Conservation (phyloP, 2,888 invertebrate genomes). For the Bombylius discolor region DNA sequence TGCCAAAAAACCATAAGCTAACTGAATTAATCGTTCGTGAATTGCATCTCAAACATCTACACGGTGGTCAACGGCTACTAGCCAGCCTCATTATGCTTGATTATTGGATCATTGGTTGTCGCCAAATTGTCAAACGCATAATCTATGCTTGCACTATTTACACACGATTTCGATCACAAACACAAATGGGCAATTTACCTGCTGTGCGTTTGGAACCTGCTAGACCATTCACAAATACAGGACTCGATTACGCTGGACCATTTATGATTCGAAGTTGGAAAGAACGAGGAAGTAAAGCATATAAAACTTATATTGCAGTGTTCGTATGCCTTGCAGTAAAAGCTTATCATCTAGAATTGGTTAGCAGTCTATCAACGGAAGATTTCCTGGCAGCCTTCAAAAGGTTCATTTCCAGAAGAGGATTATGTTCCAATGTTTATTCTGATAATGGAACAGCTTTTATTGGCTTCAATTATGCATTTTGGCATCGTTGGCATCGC, state of each 20-base stretch:
- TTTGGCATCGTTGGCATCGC: no score
- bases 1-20: neutral
- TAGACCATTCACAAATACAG: conserved; percentile 14
- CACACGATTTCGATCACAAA: no score
- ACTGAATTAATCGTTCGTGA: neutral
- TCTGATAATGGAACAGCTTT: conserved; percentile 1
- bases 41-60: neutral
- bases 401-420: conserved; percentile 8
- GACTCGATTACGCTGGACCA: no score
- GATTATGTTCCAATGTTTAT: neutral
- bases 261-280: no score
- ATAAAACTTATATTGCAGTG: no score
- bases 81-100: neutral
- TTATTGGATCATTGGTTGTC: conserved; percentile 5
- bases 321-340: no score
- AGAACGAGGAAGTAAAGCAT: no score
- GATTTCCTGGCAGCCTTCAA: conserved; percentile 15
- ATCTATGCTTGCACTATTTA: neutral
- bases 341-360: no score
- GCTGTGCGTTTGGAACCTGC: neutral
- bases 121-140: neutral
- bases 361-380: no score
- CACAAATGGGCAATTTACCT: neutral
- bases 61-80: neutral
- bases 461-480: no score